These are phyloP conservation scores for Melospiza melodia DNA, from an alignment of 2,113 vertebrate genomes.

Conservation along the genomic window DNA sequence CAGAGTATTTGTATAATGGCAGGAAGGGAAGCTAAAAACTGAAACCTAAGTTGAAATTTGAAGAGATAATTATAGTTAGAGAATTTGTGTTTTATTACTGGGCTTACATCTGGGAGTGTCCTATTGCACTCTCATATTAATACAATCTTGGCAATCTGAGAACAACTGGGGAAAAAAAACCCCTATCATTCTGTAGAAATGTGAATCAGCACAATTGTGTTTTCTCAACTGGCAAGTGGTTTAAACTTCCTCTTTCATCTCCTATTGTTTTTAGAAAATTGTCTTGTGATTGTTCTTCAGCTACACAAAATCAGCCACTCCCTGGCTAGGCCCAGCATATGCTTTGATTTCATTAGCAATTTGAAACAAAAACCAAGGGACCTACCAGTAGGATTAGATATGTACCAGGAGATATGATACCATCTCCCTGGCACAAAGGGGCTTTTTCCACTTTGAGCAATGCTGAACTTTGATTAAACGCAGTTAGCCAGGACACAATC, in stretches of 20 bases:
- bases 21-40: constrained; percentile 1
- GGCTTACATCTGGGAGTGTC: constrained; percentile 23
- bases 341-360: constrained; percentile 45
- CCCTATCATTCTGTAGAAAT: constrained; percentile 48
- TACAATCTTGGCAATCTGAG: constrained; percentile 24
- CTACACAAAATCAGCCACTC: constrained; percentile 53
- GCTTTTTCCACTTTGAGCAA: neutral
- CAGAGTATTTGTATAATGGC: neutral
- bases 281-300: constrained; percentile 70
- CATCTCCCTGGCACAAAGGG: neutral
- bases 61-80: constrained; percentile 45
- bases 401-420: neutral
- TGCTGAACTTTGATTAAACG: neutral
- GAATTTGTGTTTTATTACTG: constrained; percentile 41
- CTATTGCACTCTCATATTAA: constrained; percentile 19
- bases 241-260: constrained; percentile 72
- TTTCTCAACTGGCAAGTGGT: constrained; percentile 69
- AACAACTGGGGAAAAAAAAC: neutral
- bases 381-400: neutral
- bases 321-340: constrained; percentile 1
- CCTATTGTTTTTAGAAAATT: constrained; percentile 70
- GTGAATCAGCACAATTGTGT: constrained; percentile 71
- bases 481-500: neutral
- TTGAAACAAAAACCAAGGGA: constrained; percentile 27
- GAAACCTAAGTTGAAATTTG: constrained; percentile 30